Evolutionary conservation across 2,888 invertebrate species (phyloP), one percentile per base, ranked within the genome.

Genomic region (Odontomyia ornata): DNA sequence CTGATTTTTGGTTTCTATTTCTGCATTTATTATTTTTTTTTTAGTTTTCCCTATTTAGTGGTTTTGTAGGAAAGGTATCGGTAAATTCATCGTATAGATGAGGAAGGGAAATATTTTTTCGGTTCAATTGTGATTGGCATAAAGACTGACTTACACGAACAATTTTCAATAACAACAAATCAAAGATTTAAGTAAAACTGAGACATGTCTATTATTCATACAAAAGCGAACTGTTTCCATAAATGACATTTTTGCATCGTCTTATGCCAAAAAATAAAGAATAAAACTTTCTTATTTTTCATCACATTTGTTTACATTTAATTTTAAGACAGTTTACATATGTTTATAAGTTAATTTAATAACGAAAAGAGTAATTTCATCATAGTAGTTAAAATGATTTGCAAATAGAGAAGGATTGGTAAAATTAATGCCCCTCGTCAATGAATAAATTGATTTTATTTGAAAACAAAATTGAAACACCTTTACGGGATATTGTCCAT

Each of bases 221-320:
- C 13, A 25, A 25, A 11, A 62, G 15, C 5, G 13, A 9, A 60
- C 23, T 60, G 21, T 60, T 21, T 21, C 21, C 2, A 25, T 1
- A 65, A 36, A 65, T 65, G 65, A 18, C 36, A 18, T 23, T 18
- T 65, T 28, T 65, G 5, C 11, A 36, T 30, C 28, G 65, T 65
- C 65, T 21, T 65, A 36, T 65, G 65, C 65, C 30, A 65, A 65
- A 65, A 36, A 65, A n/a, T n/a, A n/a, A n/a, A n/a, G n/a, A n/a
- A n/a, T n/a, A n/a, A 15, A 4, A 4, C n/a, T 65, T 65, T 65
- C n/a, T 65, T 69, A 15, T 69, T 47, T 69, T 69, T 47, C 52
- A 52, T 52, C 52, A 52, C 52, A 52, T 52, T 15, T 52, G 13
- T 25, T 23, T 23, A 5, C 21, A 60, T 60, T 60, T 36, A 62